These are phyloP conservation scores for Eulithis prunata DNA, from an alignment of 2,888 invertebrate species.

Conservation along the genomic window DNA sequence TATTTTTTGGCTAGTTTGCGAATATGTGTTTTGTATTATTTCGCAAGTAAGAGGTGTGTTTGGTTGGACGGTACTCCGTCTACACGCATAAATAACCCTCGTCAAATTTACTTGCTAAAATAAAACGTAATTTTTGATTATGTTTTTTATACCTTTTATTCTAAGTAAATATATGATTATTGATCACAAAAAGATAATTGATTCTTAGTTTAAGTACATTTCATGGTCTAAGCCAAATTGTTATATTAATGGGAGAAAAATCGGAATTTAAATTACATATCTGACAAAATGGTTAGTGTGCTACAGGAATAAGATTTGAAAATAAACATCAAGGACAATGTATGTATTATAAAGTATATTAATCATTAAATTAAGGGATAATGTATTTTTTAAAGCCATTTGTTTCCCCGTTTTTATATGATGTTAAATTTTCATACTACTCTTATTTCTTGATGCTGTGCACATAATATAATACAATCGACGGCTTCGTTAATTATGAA, in stretches of 20 bases:
- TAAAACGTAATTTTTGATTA: conserved; percentile 55
- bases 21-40: conserved; percentile 23
- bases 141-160: conserved; percentile 46
- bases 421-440: conserved; percentile 75
- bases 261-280: conserved; percentile 84
- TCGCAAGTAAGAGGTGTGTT: conserved; percentile 55
- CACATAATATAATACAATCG: conserved; percentile 72
- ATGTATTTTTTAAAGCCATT: conserved; percentile 81
- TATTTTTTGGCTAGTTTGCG: conserved; percentile 58
- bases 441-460: conserved; percentile 77
- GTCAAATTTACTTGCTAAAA: conserved; percentile 47
- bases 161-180: conserved; percentile 31
- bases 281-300: conserved; percentile 85
- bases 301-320: conserved; percentile 79
- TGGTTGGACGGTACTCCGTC: conserved; percentile 46
- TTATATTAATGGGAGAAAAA: conserved; percentile 80
- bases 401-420: conserved; percentile 81
- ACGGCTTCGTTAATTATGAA: conserved; percentile 65
- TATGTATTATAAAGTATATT: conserved; percentile 81
- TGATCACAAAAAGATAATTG: conserved; percentile 52
- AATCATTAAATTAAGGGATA: conserved; percentile 81
- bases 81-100: conserved; percentile 39
- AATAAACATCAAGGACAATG: conserved; percentile 80
- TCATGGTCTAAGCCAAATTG: conserved; percentile 78
- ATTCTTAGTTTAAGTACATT: conserved; percentile 69